phyloP scores from a whole-genome alignment of 2,113 vertebrate genomes.

The Calyptomena viridis region DNA sequence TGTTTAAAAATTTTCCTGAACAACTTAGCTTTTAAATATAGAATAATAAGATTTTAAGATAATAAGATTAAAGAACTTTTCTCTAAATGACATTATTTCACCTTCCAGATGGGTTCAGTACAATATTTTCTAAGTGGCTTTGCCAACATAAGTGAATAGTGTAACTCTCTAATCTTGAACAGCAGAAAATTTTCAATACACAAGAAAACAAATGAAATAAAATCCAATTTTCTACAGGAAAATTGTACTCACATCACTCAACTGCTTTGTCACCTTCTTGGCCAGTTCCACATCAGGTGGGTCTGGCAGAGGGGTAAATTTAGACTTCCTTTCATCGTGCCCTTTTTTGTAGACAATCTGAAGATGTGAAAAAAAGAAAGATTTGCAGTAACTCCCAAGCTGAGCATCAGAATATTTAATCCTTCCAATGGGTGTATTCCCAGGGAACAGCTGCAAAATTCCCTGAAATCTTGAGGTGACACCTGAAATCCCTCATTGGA shows the following conservation, averaged over 20 bases:
- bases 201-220: neutral
- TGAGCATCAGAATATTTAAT: neutral
- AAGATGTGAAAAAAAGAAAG: neutral
- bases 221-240: neutral
- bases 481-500: neutral
- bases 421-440: neutral
- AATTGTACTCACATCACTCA: slow-evolving; percentile 86
- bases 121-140: neutral
- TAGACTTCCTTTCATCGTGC: slow-evolving; percentile 80
- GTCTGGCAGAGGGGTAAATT: slow-evolving; percentile 88
- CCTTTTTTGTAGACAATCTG: slow-evolving; percentile 96
- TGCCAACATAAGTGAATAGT: neutral
- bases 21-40: neutral
- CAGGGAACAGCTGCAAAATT: neutral
- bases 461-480: neutral
- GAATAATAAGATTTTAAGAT: neutral
- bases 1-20: neutral
- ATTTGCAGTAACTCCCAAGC: neutral
- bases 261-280: slow-evolving; percentile 85
- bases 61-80: neutral
- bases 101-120: neutral
- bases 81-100: neutral
- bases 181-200: neutral
- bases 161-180: neutral
- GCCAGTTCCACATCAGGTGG: slow-evolving; percentile 90